These are phyloP conservation scores for Pterostichus niger DNA, from an alignment of 2,888 invertebrate genomes.

Conservation along the genomic window DNA sequence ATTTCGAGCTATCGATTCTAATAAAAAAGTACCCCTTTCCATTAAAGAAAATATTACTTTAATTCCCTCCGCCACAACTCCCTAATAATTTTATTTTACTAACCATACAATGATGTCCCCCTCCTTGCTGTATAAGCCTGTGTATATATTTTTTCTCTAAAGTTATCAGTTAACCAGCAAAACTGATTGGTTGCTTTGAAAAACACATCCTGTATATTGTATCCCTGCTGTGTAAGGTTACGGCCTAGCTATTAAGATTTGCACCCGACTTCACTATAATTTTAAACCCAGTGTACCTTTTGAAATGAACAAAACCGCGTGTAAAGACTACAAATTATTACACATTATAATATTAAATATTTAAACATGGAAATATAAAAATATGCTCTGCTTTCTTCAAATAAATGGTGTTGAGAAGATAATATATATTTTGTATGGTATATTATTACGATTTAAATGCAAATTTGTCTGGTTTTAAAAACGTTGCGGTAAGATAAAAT, in stretches of 20 bases:
- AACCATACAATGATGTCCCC: neutral
- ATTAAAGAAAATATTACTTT: slow-evolving; percentile 7
- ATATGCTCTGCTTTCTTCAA: slow-evolving; percentile 20
- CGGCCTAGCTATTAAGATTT: too few species aligned
- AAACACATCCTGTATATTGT: too few species aligned
- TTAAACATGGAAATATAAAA: slow-evolving; percentile 32
- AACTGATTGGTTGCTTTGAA: too few species aligned
- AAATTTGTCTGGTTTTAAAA: slow-evolving; percentile 33
- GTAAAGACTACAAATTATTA: slow-evolving; percentile 43
- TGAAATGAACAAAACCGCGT: slow-evolving; percentile 2
- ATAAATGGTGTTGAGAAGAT: slow-evolving; percentile 41
- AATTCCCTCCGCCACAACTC: neutral
- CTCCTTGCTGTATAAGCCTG: slow-evolving; percentile 7
- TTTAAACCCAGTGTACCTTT: too few species aligned
- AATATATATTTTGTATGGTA: slow-evolving; percentile 45
- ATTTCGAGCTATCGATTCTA: neutral
- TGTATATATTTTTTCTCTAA: neutral
- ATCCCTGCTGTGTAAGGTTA: too few species aligned
- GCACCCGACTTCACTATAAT: too few species aligned
- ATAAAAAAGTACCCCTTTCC: neutral
- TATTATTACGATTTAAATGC: slow-evolving; percentile 51
- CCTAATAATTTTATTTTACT: slow-evolving; percentile 1
- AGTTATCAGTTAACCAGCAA: neutral
- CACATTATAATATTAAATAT: slow-evolving; percentile 41
- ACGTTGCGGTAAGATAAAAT: slow-evolving; percentile 11